Evolutionary conservation across 2,888 invertebrate species (phyloP).

Genomic region (Acronicta psi): DNA sequence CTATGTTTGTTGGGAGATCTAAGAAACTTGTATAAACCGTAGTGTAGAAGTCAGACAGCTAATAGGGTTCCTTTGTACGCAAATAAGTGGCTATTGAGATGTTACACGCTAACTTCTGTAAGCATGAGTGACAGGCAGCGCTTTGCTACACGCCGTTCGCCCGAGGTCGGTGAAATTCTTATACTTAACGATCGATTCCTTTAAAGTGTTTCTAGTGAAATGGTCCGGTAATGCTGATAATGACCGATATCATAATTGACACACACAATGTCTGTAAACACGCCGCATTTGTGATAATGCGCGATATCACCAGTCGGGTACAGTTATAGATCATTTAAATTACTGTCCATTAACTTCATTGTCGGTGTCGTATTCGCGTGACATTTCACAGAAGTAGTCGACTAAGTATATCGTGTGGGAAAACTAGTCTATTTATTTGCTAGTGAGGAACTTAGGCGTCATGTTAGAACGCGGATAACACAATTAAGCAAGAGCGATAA

Average conservation of each 20-base stretch:
- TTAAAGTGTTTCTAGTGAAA: conserved; percentile 71
- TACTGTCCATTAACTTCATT: conserved; percentile 51
- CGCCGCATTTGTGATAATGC: conserved; percentile 59
- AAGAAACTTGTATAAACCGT: conserved; percentile 43
- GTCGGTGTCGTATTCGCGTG: conserved; percentile 41
- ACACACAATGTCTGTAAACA: conserved; percentile 62
- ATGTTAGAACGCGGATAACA: conserved; percentile 48
- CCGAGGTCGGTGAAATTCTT: conserved; percentile 68
- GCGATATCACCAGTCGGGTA: conserved; percentile 52
- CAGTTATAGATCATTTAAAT: conserved; percentile 60
- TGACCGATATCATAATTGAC: conserved; percentile 69
- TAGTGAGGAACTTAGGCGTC: conserved; percentile 33
- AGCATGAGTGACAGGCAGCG: conserved; percentile 74
- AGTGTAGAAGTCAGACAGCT: conserved; percentile 52
- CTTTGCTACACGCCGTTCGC: conserved; percentile 60
- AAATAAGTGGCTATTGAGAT: conserved; percentile 70
- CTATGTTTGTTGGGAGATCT: conserved; percentile 16
- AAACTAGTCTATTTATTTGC: conserved; percentile 38
- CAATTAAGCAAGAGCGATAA: conserved; percentile 36
- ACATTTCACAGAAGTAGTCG: conserved; percentile 49
- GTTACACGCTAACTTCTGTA: conserved; percentile 69
- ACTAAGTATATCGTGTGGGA: conserved; percentile 50
- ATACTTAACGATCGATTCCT: conserved; percentile 65
- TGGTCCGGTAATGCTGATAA: conserved; percentile 68
- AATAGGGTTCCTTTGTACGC: conserved; percentile 59